Percentiles rank a stretch among this genome's conserved stretches.
Conservation (phyloP, 2,113 vertebrate genomes). For the Tiliqua scincoides region DNA sequence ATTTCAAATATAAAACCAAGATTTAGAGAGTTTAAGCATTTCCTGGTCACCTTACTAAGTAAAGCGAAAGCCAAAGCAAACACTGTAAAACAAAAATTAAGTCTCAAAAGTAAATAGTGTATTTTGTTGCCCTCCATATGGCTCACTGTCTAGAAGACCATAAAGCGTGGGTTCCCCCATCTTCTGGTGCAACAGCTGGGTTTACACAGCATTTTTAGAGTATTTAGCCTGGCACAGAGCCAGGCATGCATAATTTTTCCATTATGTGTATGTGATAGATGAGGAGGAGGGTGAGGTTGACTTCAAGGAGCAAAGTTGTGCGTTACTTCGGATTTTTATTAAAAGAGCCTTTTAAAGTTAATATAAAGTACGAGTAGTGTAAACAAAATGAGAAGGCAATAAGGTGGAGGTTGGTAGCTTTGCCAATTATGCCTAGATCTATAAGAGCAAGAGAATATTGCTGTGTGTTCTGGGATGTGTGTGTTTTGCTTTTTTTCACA, state of each 20-base stretch:
- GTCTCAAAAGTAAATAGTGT: constrained; percentile 33
- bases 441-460: constrained; percentile 14
- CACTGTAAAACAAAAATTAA: constrained; percentile 25
- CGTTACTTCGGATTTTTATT: constrained; percentile 67
- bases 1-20: constrained; percentile 29
- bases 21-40: constrained; percentile 17
- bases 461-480: accelerated
- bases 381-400: constrained; percentile 44
- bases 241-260: constrained; percentile 73
- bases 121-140: constrained; percentile 65
- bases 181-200: constrained; percentile 65
- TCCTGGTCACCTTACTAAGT: constrained; percentile 12
- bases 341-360: constrained; percentile 59
- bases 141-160: constrained; percentile 66
- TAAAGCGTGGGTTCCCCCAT: constrained; percentile 59
- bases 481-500: constrained; percentile 1
- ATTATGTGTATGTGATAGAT: constrained; percentile 62
- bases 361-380: constrained; percentile 51
- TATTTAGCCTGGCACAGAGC: constrained; percentile 71
- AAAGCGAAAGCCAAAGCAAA: constrained; percentile 53
- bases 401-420: constrained; percentile 9
- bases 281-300: constrained; percentile 51
- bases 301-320: constrained; percentile 56
- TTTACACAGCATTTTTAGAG: constrained; percentile 72
- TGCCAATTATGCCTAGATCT: constrained; percentile 41